These are phyloP conservation scores for Cryptosula pallasiana DNA, from an alignment of 2,888 invertebrate genomes.

Conservation along the genomic window DNA sequence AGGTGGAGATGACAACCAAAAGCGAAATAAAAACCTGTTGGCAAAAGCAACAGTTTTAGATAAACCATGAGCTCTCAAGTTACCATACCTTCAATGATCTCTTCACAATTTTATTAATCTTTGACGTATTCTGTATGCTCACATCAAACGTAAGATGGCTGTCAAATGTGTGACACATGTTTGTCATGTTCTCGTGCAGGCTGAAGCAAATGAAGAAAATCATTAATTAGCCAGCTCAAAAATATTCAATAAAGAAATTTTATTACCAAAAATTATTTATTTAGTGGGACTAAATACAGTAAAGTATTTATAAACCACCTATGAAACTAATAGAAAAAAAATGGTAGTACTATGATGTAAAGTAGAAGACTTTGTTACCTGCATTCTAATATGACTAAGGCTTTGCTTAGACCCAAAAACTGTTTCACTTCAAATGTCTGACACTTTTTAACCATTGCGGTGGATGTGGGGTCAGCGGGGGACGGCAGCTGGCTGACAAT, in stretches of 20 bases:
- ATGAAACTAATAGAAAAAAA: too few species aligned
- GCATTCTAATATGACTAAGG: background rate
- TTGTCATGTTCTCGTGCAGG: background rate
- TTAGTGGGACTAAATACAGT: too few species aligned
- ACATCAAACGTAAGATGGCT: background rate
- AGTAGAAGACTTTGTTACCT: too few species aligned
- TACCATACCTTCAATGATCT: background rate
- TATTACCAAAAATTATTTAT: too few species aligned
- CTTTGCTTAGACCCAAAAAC: background rate
- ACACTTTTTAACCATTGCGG: background rate
- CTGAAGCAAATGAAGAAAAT: background rate
- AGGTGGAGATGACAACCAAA: too few species aligned
- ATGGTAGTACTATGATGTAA: too few species aligned
- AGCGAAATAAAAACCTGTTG: too few species aligned
- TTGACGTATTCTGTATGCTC: background rate
- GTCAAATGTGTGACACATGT: background rate
- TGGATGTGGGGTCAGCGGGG: background rate
- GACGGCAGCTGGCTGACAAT: background rate
- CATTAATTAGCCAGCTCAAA: too few species aligned
- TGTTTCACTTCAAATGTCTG: slow-evolving; percentile 17
- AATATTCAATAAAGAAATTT: too few species aligned
- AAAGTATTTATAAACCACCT: too few species aligned
- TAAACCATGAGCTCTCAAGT: too few species aligned
- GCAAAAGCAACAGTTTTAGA: too few species aligned
- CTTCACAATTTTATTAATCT: slow-evolving; percentile 1